phyloP scores from a whole-genome alignment of 2,888 invertebrate species.

The Koerneria pararmatus region DNA sequence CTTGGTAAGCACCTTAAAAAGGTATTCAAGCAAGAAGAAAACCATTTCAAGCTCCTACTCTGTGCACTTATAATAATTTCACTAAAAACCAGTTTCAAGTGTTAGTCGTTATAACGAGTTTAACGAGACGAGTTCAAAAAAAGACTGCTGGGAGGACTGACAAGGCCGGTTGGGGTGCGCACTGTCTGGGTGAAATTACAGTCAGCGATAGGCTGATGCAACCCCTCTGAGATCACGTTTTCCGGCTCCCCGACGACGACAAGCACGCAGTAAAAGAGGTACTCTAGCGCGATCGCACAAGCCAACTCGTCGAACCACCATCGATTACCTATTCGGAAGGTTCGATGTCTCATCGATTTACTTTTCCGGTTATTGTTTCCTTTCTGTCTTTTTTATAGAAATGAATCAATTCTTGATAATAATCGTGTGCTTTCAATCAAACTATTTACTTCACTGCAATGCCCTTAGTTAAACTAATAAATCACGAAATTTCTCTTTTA shows the following conservation, averaged over 20 bases:
- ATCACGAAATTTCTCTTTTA: no score
- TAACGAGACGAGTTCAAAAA: neutral
- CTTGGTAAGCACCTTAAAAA: constrained; percentile 69
- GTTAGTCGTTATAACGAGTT: neutral
- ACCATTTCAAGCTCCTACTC: no score
- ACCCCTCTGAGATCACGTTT: constrained; percentile 63
- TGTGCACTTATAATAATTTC: neutral
- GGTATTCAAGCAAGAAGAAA: neutral
- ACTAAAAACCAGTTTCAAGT: neutral
- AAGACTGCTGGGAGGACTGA: constrained; percentile 56
- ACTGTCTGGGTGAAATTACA: constrained; percentile 69
- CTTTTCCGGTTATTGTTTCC: no score
- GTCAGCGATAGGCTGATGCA: constrained; percentile 75
- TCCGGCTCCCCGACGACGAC: constrained; percentile 67
- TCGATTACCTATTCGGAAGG: constrained; percentile 36
- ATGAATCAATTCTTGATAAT: no score
- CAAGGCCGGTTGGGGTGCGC: constrained; percentile 71
- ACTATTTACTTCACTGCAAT: no score
- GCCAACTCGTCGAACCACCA: constrained; percentile 57
- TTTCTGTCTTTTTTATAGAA: no score
- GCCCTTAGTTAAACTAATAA: no score
- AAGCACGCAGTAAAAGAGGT: constrained; percentile 68
- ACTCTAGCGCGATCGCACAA: constrained; percentile 66
- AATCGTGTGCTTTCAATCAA: no score
- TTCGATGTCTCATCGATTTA: no score